A percentile compares a stretch with the other conserved stretches of the same genome.
Evolutionary conservation across 2,888 invertebrate species (phyloP).

Genomic region (Priocnemis perturbator): DNA sequence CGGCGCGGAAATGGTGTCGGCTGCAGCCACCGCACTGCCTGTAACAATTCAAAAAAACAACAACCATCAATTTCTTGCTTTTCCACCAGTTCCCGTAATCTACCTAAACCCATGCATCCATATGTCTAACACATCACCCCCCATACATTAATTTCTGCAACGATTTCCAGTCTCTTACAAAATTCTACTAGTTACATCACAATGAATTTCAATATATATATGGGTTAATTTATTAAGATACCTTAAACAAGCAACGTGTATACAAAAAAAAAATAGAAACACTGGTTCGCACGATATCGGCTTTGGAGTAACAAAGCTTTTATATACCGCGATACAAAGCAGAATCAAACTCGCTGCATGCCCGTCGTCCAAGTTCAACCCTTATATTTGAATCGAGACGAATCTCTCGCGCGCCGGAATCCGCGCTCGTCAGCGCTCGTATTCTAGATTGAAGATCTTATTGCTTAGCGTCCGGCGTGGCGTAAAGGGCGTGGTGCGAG

Average conservation of each 20-base stretch:
- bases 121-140: neutral
- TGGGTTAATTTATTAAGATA: too few species aligned
- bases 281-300: too few species aligned
- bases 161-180: too few species aligned
- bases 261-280: too few species aligned
- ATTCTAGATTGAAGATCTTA: slow-evolving; percentile 37
- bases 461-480: slow-evolving; percentile 22
- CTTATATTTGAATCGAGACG: too few species aligned
- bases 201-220: too few species aligned
- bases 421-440: slow-evolving; percentile 22
- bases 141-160: too few species aligned
- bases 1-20: slow-evolving; percentile 97
- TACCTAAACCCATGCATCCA: slow-evolving; percentile 15
- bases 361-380: slow-evolving; percentile 1
- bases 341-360: too few species aligned
- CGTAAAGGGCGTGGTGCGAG: slow-evolving; percentile 20
- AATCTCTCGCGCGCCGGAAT: slow-evolving; percentile 33
- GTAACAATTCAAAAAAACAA: slow-evolving; percentile 64
- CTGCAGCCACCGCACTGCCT: slow-evolving; percentile 84
- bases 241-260: too few species aligned
- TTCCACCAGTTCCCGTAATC: neutral
- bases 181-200: too few species aligned
- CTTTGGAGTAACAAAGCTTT: too few species aligned
- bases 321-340: too few species aligned
- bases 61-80: neutral